Conservation (phyloP, 2,113 vertebrate genomes). For the Salvator merianae region DNA sequence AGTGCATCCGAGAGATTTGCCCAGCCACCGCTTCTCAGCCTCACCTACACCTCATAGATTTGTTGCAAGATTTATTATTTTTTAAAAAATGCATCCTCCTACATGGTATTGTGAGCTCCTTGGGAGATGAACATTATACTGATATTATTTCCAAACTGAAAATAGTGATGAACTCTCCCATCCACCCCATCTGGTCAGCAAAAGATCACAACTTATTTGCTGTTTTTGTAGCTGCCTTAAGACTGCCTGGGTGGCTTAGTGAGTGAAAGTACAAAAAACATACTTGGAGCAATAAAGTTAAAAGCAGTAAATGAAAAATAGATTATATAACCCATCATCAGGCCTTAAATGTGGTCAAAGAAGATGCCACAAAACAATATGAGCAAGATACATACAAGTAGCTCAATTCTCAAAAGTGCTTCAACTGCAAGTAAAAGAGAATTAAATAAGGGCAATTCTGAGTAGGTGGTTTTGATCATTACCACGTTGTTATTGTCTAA, state of each 20-base stretch:
- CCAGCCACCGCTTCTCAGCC: neutral
- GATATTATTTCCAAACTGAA: too few relatives aligned
- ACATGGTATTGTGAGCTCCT: too few relatives aligned
- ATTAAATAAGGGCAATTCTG: neutral
- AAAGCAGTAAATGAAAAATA: too few relatives aligned
- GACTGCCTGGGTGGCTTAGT: too few relatives aligned
- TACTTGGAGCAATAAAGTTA: too few relatives aligned
- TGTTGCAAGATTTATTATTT: neutral
- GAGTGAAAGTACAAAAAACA: too few relatives aligned
- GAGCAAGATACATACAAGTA: neutral
- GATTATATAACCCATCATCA: too few relatives aligned
- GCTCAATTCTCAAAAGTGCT: neutral
- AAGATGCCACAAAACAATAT: neutral
- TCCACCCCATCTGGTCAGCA: too few relatives aligned
- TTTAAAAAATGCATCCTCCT: neutral
- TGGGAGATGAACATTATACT: neutral
- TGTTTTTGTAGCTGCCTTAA: too few relatives aligned
- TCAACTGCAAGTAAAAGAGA: slow-evolving; percentile 17
- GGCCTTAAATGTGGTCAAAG: neutral
- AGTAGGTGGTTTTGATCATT: neutral
- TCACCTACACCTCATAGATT: neutral
- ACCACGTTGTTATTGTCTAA: neutral
- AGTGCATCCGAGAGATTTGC: neutral
- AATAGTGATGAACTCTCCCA: too few relatives aligned
- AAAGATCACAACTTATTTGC: neutral